Base-by-base conservation (phyloP, 2,888 invertebrate genomes). In the Lysandra bellargus region DNA sequence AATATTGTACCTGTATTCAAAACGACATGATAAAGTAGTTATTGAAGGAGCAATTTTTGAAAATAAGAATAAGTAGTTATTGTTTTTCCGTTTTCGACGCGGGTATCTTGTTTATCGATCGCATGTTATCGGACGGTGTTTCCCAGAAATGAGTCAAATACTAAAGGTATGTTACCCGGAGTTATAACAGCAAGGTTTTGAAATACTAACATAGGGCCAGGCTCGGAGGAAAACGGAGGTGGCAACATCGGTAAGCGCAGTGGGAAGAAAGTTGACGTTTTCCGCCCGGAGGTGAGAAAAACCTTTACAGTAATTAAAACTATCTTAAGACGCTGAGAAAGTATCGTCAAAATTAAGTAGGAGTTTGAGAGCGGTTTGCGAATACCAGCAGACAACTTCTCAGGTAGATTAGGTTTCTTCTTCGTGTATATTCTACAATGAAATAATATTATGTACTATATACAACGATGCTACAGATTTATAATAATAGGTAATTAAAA, bases 101-200 rank as follows among this genome's bases (percentile, higher is more conserved):
- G 33, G 57, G 76, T 76, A 76, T 76, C 76, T 76, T 30, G 53
- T 76, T 76, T 76, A 76, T 76, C 76, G 76, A 76, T 76, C 57
- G 57, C 9, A 76, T 76, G 57, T 57, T 53, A 76, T 76, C 76
- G 33, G 76, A 57, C 53, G 30, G 53, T 6, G 76, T 76, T 76
- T 76, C 76, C 30, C 57, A 33, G 76, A 76, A 76, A 33, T 9
- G 9, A 49, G 74, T 44, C 23, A 44, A 74, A 74, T 44, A 74
- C 33, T 9, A 76, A 30, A 75, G 64, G 64, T 64, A 69, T 61
- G 61, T 61, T 61, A 61, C 61, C 33, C 30, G 30, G 12, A 9
- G 30, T 69, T 69, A 14, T 69, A 69, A 12, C 64, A 69, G 30
- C 64, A 33, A n/a, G 23, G 61, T 61, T 57, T 57, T 57, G 17